Conservation (phyloP, 2,888 invertebrate genomes). For the Polietes domitor region DNA sequence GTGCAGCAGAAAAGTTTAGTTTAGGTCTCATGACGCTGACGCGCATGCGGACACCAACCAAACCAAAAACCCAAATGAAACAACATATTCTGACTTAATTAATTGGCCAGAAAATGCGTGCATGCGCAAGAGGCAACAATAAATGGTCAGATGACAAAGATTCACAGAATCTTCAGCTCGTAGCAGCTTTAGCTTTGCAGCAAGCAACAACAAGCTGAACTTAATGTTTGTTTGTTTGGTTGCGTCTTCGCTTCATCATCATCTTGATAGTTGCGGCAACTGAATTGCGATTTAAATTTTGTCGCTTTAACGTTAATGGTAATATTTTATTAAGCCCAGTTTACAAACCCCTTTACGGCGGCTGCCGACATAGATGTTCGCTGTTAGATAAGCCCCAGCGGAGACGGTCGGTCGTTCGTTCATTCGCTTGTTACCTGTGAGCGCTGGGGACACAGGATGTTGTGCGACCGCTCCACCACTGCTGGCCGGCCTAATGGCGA, state of each 20-base stretch:
- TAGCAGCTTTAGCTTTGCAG: neutral
- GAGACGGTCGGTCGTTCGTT: no score
- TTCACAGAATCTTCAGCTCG: constrained; percentile 53
- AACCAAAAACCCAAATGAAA: constrained; percentile 61
- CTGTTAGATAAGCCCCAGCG: constrained; percentile 51
- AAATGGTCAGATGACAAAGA: constrained; percentile 55
- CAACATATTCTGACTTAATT: constrained; percentile 69
- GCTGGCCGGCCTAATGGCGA: constrained; percentile 63
- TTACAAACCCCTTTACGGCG: constrained; percentile 33
- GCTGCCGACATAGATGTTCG: constrained; percentile 62
- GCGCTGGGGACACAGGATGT: constrained; percentile 28
- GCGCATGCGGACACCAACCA: neutral
- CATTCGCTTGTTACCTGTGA: neutral
- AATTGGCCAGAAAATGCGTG: constrained; percentile 69
- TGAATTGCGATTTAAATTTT: constrained; percentile 68
- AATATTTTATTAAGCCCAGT: constrained; percentile 65
- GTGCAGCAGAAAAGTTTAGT: no score
- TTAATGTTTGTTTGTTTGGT: constrained; percentile 40
- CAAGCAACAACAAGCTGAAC: neutral
- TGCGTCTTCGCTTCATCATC: constrained; percentile 15
- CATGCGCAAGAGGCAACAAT: constrained; percentile 48
- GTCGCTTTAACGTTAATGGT: constrained; percentile 68
- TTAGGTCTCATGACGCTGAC: no score
- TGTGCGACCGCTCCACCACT: constrained; percentile 41
- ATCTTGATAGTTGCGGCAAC: constrained; percentile 63